Evolutionary conservation across 2,797 vertebrate species (phyloP).

Genomic region (Pelochelys cantorii): DNA sequence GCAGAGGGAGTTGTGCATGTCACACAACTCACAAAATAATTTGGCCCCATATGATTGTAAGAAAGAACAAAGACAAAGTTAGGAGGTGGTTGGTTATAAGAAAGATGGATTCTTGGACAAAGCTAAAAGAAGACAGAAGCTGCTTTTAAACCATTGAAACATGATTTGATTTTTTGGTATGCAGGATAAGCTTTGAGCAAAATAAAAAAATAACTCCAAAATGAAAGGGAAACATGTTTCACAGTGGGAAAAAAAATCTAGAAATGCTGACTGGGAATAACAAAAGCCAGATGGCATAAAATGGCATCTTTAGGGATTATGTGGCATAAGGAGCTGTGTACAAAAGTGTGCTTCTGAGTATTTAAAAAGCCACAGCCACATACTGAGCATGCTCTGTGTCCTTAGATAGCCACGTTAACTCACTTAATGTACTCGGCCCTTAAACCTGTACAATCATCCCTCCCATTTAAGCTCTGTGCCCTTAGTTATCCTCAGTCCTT

Average conservation of each 20-base stretch:
- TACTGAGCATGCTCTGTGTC: conserved; percentile 75
- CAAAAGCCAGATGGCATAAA: conserved; percentile 84
- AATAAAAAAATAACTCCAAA: conserved; percentile 28
- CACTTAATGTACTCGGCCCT: conserved; percentile 44
- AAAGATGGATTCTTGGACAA: background rate
- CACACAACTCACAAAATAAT: background rate
- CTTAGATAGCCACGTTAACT: conserved; percentile 78
- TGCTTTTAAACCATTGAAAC: conserved; percentile 7
- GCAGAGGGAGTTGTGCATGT: background rate
- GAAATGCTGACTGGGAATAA: conserved; percentile 81
- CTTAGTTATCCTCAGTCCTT: conserved; percentile 50
- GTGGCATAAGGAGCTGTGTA: conserved; percentile 75
- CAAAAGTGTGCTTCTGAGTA: conserved; percentile 76
- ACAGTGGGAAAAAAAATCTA: conserved; percentile 72
- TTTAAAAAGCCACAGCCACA: conserved; percentile 63
- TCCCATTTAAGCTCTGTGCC: conserved; percentile 51
- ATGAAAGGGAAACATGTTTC: conserved; percentile 75
- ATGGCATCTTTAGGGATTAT: conserved; percentile 82
- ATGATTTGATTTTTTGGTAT: conserved; percentile 69
- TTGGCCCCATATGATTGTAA: background rate
- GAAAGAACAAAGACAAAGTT: background rate
- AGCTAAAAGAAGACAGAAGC: conserved; percentile 55
- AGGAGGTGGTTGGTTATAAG: background rate
- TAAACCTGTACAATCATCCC: conserved; percentile 63
- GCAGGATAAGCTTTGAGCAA: conserved; percentile 47